Conservation (phyloP, 2,797 vertebrate species). For the Denticeps clupeoides region DNA sequence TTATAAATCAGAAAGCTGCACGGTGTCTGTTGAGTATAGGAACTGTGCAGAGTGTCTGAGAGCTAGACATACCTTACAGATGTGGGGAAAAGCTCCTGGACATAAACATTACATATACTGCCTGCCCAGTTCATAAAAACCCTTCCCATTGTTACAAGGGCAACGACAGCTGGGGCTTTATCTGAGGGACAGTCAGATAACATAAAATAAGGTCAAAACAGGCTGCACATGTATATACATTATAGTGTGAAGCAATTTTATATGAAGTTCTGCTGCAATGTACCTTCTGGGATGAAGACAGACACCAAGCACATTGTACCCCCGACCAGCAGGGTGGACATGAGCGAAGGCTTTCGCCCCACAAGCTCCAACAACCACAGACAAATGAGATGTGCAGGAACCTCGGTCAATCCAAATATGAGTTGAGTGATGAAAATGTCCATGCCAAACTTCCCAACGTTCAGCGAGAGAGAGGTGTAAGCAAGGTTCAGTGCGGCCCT, state of each 20-base stretch:
- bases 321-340: slow-evolving; percentile 46
- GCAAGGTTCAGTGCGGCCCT: too few relatives aligned
- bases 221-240: too few relatives aligned
- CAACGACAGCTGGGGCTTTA: slow-evolving; percentile 39
- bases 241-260: too few relatives aligned
- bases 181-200: slow-evolving; percentile 36
- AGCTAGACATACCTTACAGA: slow-evolving; percentile 53
- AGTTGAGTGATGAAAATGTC: slow-evolving; percentile 74
- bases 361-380: slow-evolving; percentile 56
- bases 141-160: slow-evolving; percentile 58
- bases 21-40: not conserved
- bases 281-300: too few relatives aligned
- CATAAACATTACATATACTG: slow-evolving; percentile 56
- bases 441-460: slow-evolving; percentile 67
- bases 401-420: slow-evolving; percentile 64
- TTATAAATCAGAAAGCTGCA: not conserved
- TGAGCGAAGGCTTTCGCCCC: slow-evolving; percentile 56
- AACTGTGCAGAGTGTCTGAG: not conserved
- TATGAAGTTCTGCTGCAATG: too few relatives aligned
- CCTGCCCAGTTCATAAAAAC: slow-evolving; percentile 49
- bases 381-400: slow-evolving; percentile 57
- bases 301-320: slow-evolving; percentile 28
- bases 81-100: slow-evolving; percentile 72
- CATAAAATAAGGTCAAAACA: too few relatives aligned
- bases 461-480: slow-evolving; percentile 65